phyloP scores from a whole-genome alignment of 1,140 invertebrate species.

The Tyrophagus putrescentiae region DNA sequence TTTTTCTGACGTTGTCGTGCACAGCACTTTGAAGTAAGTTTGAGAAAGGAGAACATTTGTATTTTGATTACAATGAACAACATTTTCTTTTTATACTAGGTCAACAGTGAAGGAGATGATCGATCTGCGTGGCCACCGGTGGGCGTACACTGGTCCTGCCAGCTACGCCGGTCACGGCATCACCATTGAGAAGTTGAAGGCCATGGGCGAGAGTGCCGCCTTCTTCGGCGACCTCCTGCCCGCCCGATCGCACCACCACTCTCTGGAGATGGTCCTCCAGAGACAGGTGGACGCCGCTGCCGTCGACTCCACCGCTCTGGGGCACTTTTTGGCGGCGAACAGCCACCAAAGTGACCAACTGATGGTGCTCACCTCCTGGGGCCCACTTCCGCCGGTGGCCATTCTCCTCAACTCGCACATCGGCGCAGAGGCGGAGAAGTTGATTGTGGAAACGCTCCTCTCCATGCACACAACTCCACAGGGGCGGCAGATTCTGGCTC shows the following conservation, averaged over 20 bases:
- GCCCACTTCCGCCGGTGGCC: slow-evolving; percentile 45
- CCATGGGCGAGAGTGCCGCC: slow-evolving; percentile 44
- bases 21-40: slow-evolving; percentile 42
- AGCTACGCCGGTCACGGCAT: slow-evolving; percentile 42
- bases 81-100: slow-evolving; percentile 33
- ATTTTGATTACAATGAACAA: background rate
- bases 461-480: slow-evolving; percentile 32
- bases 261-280: slow-evolving; percentile 44
- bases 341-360: slow-evolving; percentile 42
- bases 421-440: slow-evolving; percentile 31
- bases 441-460: slow-evolving; percentile 37
- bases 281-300: slow-evolving; percentile 46
- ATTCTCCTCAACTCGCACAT: slow-evolving; percentile 38
- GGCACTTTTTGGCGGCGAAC: slow-evolving; percentile 41
- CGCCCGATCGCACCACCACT: slow-evolving; percentile 44
- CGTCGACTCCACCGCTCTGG: slow-evolving; percentile 44
- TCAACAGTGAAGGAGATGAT: slow-evolving; percentile 42
- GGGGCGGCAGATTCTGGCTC: slow-evolving; percentile 38
- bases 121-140: slow-evolving; percentile 42
- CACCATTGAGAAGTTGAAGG: slow-evolving; percentile 41
- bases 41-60: slow-evolving; percentile 1
- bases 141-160: slow-evolving; percentile 40
- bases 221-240: slow-evolving; percentile 43
- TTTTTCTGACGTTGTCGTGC: slow-evolving; percentile 46
- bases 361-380: slow-evolving; percentile 41